These are phyloP conservation scores for Neostethus bicornis DNA, from an alignment of 2,797 vertebrate species.

Conservation along the genomic window DNA sequence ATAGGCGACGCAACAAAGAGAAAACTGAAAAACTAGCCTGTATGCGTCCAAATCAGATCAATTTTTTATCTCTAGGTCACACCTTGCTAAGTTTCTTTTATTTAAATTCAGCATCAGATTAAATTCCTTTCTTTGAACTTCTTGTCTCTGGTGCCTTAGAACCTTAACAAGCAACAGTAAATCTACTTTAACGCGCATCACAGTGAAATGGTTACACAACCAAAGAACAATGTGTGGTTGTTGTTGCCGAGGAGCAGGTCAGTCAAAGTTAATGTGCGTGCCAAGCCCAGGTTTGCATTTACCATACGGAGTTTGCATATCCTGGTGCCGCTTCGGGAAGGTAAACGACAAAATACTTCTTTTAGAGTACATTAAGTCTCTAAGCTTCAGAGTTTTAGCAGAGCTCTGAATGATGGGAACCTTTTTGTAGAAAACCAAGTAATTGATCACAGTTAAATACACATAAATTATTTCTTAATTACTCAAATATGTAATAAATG, in stretches of 20 bases:
- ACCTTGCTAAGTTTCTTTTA: background rate
- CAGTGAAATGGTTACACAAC: constrained; percentile 8
- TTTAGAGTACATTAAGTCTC: constrained; percentile 19
- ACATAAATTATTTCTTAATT: no score
- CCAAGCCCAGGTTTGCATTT: constrained; percentile 60
- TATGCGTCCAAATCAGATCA: no score
- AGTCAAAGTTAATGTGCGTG: constrained; percentile 32
- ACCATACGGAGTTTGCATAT: constrained; percentile 63
- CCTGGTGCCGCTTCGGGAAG: constrained; percentile 37
- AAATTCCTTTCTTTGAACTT: background rate
- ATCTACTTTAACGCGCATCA: constrained; percentile 7
- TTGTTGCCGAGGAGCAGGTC: constrained; percentile 41
- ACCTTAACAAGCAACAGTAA: background rate
- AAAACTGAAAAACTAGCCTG: background rate
- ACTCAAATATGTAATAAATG: background rate
- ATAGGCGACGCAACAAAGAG: constrained; percentile 12
- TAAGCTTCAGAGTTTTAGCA: background rate
- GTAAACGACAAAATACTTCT: constrained; percentile 40
- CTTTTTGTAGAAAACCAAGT: no score
- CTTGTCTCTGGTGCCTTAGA: constrained; percentile 1
- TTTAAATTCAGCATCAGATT: constrained; percentile 1
- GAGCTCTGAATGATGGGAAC: background rate
- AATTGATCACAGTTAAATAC: no score
- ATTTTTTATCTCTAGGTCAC: constrained; percentile 14
- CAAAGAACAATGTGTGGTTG: constrained; percentile 42